Conservation (phyloP, 2,113 vertebrate genomes). For the Colossoma macropomum region DNA sequence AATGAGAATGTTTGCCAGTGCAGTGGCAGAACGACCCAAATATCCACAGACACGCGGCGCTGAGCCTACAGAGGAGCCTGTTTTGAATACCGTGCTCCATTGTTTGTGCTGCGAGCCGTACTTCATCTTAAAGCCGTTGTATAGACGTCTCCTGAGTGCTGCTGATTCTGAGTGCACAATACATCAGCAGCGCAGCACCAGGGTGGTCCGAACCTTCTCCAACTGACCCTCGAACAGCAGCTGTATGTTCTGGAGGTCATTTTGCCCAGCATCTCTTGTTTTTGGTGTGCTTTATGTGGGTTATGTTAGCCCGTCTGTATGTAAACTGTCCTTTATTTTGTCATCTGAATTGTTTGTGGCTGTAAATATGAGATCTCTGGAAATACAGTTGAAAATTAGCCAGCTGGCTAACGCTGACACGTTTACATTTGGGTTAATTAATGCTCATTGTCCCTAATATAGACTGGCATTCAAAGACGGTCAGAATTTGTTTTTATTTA, state of each 20-base stretch:
- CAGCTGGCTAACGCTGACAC: no score
- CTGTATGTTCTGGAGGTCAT: background rate
- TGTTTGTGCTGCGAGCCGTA: background rate
- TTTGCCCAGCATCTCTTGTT: no score
- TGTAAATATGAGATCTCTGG: no score
- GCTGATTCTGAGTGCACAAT: background rate
- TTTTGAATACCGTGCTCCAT: background rate
- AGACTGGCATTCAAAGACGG: no score
- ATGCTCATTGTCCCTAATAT: no score
- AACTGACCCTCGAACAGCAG: background rate
- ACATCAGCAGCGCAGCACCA: constrained; percentile 22
- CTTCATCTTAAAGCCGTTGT: constrained; percentile 18
- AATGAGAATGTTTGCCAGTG: no score
- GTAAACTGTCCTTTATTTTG: background rate
- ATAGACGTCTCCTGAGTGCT: constrained; percentile 10
- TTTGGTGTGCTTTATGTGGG: no score
- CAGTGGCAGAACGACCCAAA: no score
- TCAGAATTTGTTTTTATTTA: no score
- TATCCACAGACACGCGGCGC: background rate
- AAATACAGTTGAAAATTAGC: no score
- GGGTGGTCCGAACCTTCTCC: constrained; percentile 27
- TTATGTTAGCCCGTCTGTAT: background rate
- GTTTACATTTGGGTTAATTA: no score
- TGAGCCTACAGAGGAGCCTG: background rate
- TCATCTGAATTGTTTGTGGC: no score